phyloP scores from a whole-genome alignment of 2,113 vertebrate genomes.

The Proterorhinus semilunaris region DNA sequence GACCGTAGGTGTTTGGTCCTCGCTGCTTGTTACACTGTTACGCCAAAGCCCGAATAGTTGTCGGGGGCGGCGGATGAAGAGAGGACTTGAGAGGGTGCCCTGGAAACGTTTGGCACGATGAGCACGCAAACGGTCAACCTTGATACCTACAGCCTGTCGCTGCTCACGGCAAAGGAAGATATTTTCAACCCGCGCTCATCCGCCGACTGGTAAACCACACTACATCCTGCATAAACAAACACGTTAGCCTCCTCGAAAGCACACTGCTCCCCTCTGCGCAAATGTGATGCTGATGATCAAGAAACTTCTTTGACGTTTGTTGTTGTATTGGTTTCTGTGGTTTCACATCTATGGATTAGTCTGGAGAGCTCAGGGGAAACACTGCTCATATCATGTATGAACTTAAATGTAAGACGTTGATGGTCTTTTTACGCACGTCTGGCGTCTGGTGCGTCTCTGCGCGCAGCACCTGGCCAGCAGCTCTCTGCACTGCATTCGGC shows the following conservation, averaged over 20 bases:
- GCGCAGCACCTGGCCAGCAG: slow-evolving; percentile 47
- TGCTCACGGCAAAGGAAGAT: slow-evolving; percentile 84
- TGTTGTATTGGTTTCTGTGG: too few species aligned
- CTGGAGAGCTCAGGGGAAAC: too few species aligned
- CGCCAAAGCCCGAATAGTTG: slow-evolving; percentile 33
- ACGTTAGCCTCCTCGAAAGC: background rate
- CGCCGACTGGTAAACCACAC: slow-evolving; percentile 78
- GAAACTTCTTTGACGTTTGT: too few species aligned
- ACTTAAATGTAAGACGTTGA: background rate
- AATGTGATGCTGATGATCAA: too few species aligned
- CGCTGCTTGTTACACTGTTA: slow-evolving; percentile 36
- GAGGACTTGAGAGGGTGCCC: slow-evolving; percentile 54
- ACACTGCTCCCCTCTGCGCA: background rate
- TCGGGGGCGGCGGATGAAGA: slow-evolving; percentile 53
- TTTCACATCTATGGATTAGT: too few species aligned
- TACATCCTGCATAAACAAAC: background rate
- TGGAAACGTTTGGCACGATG: slow-evolving; percentile 66
- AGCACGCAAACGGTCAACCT: slow-evolving; percentile 75
- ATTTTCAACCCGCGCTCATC: slow-evolving; percentile 79
- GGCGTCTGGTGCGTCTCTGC: slow-evolving; percentile 25
- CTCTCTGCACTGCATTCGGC: slow-evolving; percentile 23
- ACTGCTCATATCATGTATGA: too few species aligned
- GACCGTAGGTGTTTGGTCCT: slow-evolving; percentile 25
- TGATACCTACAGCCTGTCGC: slow-evolving; percentile 82
- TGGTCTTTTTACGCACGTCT: slow-evolving; percentile 30